These are phyloP conservation scores for Lacanobia oleracea DNA, from an alignment of 2,888 invertebrate genomes.

Conservation along the genomic window DNA sequence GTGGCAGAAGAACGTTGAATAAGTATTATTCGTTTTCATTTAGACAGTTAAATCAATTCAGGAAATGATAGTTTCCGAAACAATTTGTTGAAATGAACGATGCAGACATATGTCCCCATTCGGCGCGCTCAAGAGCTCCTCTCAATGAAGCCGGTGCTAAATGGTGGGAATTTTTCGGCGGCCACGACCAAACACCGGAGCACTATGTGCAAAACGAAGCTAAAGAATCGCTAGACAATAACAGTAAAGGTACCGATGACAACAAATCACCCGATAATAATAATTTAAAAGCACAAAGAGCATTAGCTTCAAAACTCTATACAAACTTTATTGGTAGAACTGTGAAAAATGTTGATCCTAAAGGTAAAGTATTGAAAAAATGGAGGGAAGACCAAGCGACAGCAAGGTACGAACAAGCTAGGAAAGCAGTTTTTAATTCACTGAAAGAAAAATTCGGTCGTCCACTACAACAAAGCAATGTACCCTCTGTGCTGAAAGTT, in stretches of 20 bases:
- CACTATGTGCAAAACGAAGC: constrained; percentile 61
- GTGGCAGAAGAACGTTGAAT: constrained; percentile 59
- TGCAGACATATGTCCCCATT: constrained; percentile 70
- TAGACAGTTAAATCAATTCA: neutral
- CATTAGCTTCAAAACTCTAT: constrained; percentile 68
- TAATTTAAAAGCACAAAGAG: constrained; percentile 65
- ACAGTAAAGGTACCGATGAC: constrained; percentile 44
- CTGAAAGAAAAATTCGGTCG: constrained; percentile 84
- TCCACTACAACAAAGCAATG: constrained; percentile 69
- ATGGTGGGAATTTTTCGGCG: constrained; percentile 82
- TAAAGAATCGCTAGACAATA: constrained; percentile 48
- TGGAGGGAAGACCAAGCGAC: constrained; percentile 83
- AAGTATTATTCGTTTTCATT: neutral
- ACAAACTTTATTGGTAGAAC: constrained; percentile 64
- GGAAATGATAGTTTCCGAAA: neutral
- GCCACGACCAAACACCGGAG: constrained; percentile 42
- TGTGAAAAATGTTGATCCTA: constrained; percentile 71
- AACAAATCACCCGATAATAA: constrained; percentile 74
- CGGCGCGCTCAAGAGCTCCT: constrained; percentile 84
- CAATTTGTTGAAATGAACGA: constrained; percentile 70
- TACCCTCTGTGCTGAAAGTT: constrained; percentile 67
- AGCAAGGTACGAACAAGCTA: constrained; percentile 82
- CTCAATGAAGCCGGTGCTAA: constrained; percentile 76
- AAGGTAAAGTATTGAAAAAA: constrained; percentile 82
- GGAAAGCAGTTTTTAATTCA: constrained; percentile 84